These are phyloP conservation scores for Entomyzon cyanotis DNA, from an alignment of 2,113 vertebrate species.

Conservation along the genomic window DNA sequence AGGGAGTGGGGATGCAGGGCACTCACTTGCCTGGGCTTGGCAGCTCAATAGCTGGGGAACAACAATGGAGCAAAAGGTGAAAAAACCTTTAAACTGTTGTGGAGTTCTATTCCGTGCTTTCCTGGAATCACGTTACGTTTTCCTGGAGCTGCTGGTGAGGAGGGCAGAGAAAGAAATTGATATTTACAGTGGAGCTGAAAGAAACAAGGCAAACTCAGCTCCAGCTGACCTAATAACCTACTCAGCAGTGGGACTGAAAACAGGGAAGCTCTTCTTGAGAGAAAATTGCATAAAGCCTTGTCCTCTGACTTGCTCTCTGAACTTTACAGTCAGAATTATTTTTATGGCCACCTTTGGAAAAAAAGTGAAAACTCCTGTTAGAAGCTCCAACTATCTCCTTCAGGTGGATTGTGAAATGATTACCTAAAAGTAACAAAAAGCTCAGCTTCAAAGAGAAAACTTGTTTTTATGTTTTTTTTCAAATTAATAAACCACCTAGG, in stretches of 20 bases:
- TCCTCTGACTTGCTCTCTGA: not conserved
- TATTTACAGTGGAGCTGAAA: conserved; percentile 56
- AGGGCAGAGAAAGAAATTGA: conserved; percentile 33
- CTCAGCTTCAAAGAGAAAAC: not conserved
- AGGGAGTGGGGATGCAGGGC: not conserved
- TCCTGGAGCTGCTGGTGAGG: conserved; percentile 16
- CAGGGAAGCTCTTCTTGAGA: not conserved
- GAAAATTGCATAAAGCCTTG: not conserved
- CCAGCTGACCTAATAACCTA: not conserved
- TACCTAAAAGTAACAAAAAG: not conserved
- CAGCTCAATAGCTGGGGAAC: conserved; percentile 52
- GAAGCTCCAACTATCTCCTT: not conserved
- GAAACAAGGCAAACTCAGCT: conserved; percentile 29
- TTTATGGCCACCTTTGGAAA: not conserved
- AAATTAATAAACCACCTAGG: not conserved
- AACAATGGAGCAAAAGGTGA: conserved; percentile 58
- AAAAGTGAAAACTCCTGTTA: not conserved
- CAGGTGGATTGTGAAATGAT: not conserved
- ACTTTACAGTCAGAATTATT: not conserved
- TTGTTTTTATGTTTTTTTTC: not conserved
- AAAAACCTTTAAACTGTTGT: conserved; percentile 55
- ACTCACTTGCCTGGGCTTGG: conserved; percentile 17
- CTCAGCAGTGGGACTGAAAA: not conserved
- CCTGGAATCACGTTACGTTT: conserved; percentile 31
- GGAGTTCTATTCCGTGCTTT: conserved; percentile 36